Percentiles rank a stretch among this genome's conserved stretches.
Conservation (phyloP, 2,888 invertebrate species). For the Steinernema carpocapsae region DNA sequence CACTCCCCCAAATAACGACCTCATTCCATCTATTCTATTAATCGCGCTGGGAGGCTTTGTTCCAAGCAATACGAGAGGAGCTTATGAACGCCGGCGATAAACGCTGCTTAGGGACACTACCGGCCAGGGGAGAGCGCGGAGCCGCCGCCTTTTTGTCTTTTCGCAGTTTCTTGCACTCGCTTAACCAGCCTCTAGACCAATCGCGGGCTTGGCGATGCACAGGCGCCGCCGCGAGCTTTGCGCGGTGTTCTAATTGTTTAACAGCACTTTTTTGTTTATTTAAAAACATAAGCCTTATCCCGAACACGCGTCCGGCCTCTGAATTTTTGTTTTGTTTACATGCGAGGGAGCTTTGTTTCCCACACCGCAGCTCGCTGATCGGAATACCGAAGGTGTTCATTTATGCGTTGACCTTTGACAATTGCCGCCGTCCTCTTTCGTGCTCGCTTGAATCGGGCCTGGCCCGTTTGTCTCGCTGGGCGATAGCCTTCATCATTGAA, state of each 20-base stretch:
- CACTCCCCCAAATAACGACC: constrained; percentile 21
- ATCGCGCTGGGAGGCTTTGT: constrained; percentile 33
- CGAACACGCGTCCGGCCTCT: background rate
- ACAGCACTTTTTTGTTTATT: constrained; percentile 34
- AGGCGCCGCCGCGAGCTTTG: background rate
- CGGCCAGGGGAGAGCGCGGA: no score
- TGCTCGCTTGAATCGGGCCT: no score
- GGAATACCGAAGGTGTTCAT: no score
- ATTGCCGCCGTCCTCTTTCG: background rate
- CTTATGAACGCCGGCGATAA: constrained; percentile 31
- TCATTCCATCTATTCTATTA: constrained; percentile 10
- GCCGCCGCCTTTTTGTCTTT: constrained; percentile 2
- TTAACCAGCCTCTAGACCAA: background rate
- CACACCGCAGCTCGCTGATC: no score
- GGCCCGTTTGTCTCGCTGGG: no score
- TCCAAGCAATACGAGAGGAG: constrained; percentile 23
- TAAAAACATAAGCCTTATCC: constrained; percentile 16
- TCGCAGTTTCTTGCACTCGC: constrained; percentile 22
- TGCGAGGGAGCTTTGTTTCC: no score
- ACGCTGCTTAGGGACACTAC: constrained; percentile 12
- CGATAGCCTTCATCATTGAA: no score
- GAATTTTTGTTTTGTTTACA: no score
- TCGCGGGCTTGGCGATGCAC: constrained; percentile 10
- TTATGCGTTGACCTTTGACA: background rate
- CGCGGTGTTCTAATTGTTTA: constrained; percentile 34